Percentiles rank a stretch among this genome's conserved stretches.
These are phyloP conservation scores for Gymnoscopelus braueri DNA, from an alignment of 2,797 vertebrate species.

Conservation along the genomic window DNA sequence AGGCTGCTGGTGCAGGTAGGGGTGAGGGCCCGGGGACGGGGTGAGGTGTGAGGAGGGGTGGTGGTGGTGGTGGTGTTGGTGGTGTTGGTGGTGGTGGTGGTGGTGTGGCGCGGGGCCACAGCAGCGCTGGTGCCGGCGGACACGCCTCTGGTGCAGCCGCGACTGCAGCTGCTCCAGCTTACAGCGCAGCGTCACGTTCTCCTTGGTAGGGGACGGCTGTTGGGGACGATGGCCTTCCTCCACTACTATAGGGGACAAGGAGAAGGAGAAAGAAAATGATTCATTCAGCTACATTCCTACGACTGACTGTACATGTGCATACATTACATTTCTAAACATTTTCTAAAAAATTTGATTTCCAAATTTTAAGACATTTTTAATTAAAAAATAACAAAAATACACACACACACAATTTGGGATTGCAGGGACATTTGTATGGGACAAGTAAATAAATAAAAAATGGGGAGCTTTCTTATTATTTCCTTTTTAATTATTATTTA, in stretches of 20 bases:
- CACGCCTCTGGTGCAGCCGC: slow-evolving; percentile 88
- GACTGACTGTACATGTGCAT: neutral
- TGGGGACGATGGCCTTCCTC: slow-evolving; percentile 45
- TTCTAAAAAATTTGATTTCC: no score
- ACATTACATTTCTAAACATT: no score
- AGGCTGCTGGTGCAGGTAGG: slow-evolving; percentile 46
- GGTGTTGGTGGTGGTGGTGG: slow-evolving; percentile 69
- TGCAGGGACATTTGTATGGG: no score
- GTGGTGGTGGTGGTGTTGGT: slow-evolving; percentile 58
- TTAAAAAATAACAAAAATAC: no score
- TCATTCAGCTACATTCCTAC: neutral
- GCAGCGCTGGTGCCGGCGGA: slow-evolving; percentile 71
- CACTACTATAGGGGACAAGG: slow-evolving; percentile 64
- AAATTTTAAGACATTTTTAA: no score
- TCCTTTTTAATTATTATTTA: no score
- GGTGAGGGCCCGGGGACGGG: slow-evolving; percentile 71
- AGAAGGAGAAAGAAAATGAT: slow-evolving; percentile 9
- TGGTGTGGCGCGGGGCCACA: slow-evolving; percentile 77
- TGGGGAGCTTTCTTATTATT: no score
- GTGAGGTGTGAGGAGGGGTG: slow-evolving; percentile 47
- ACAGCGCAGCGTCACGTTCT: slow-evolving; percentile 88
- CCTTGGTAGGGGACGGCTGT: slow-evolving; percentile 81
- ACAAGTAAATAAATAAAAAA: no score
- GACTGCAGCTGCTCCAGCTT: slow-evolving; percentile 92
- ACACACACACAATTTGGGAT: no score